A percentile compares a stretch with the other conserved stretches of the same genome.
Conservation (phyloP, 2,797 vertebrate genomes). For the Tapirus indicus region DNA sequence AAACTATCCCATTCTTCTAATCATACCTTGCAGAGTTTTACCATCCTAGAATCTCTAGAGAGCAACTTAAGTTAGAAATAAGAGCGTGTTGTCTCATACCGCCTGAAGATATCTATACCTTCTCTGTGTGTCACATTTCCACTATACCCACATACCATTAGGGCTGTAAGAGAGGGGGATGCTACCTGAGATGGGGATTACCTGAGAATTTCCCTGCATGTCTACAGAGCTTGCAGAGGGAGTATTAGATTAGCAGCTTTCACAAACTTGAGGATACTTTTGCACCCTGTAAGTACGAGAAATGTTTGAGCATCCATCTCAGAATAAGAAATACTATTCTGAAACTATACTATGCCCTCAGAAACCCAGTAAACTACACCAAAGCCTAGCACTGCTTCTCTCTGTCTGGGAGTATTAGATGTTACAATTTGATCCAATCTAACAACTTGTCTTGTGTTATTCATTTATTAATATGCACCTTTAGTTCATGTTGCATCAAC, state of each 20-base stretch:
- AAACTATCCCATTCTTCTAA: background rate
- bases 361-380: background rate
- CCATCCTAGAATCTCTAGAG: background rate
- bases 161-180: accelerated
- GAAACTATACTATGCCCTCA: background rate
- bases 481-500: background rate
- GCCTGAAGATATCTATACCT: background rate
- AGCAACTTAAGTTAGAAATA: slow-evolving; percentile 3
- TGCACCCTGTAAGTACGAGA: background rate
- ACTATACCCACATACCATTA: too few relatives aligned
- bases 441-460: background rate
- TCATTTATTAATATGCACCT: background rate
- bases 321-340: background rate
- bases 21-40: background rate
- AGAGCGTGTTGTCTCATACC: background rate
- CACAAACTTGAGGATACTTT: background rate
- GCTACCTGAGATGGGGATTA: background rate
- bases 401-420: background rate
- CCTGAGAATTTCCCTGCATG: background rate
- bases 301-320: background rate
- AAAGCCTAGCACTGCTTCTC: background rate
- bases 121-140: too few relatives aligned
- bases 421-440: background rate
- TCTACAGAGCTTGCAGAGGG: background rate
- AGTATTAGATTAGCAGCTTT: background rate